Evolutionary conservation across 2,888 invertebrate genomes (phyloP).

Genomic region (Pharmacophagus antenor): DNA sequence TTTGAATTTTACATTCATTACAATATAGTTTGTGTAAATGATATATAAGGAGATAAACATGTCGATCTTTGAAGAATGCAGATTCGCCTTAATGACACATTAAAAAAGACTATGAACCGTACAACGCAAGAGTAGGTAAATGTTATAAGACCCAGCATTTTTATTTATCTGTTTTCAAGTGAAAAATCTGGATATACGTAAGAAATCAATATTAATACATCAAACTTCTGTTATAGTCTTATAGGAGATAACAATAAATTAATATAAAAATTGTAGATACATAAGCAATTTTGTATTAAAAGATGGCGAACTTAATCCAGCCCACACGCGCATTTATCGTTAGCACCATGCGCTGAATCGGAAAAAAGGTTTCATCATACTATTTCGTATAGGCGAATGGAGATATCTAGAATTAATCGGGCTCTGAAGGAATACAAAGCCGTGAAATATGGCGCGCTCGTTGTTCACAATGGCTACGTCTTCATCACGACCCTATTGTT

Average conservation of each 20-base stretch:
- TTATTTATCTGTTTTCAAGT: no score
- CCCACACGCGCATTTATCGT: slow-evolving; percentile 50
- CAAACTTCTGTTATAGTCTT: no score
- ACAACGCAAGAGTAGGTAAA: no score
- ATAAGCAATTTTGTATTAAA: background rate
- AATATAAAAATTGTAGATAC: background rate
- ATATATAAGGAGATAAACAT: no score
- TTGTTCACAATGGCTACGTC: slow-evolving; percentile 79
- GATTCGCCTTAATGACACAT: no score
- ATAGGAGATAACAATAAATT: background rate
- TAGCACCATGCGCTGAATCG: slow-evolving; percentile 46
- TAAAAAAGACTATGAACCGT: no score
- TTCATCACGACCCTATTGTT: slow-evolving; percentile 79
- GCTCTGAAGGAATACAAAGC: slow-evolving; percentile 75
- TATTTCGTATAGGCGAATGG: slow-evolving; percentile 71
- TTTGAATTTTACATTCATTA: background rate
- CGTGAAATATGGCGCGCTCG: slow-evolving; percentile 78
- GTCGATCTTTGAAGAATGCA: no score
- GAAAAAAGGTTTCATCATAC: slow-evolving; percentile 75
- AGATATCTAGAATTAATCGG: slow-evolving; percentile 81
- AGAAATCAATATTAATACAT: no score
- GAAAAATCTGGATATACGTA: no score
- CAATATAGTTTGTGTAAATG: background rate
- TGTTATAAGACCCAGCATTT: no score
- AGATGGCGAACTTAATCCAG: background rate